Percentiles rank a stretch among this genome's conserved stretches.
These are phyloP conservation scores for Furcifer pardalis DNA, from an alignment of 2,797 vertebrate genomes.

Conservation along the genomic window DNA sequence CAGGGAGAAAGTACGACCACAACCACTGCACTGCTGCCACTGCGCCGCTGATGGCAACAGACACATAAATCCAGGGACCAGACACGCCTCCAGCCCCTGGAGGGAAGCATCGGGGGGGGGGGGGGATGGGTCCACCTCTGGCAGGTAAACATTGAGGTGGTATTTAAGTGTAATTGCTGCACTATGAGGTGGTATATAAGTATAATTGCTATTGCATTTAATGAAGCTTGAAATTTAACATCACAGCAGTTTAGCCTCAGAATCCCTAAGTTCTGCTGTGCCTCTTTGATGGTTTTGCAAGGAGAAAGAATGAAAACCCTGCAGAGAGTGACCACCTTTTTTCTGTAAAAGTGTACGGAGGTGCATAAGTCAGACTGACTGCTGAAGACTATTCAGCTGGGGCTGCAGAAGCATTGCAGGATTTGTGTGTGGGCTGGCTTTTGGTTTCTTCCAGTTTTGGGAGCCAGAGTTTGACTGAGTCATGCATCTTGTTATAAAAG, in stretches of 20 bases:
- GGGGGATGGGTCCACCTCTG: too few relatives aligned
- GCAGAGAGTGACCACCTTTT: neutral
- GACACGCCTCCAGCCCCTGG: too few relatives aligned
- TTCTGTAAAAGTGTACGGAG: neutral
- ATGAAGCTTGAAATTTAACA: neutral
- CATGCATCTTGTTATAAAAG: neutral
- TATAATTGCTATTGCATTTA: neutral
- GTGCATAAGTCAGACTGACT: neutral
- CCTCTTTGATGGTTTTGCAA: neutral
- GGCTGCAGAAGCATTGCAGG: neutral
- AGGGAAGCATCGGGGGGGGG: too few relatives aligned
- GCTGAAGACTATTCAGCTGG: neutral
- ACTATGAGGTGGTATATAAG: too few relatives aligned
- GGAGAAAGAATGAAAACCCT: neutral
- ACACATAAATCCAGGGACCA: too few relatives aligned
- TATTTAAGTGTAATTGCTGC: too few relatives aligned
- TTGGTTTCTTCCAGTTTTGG: constrained; percentile 8
- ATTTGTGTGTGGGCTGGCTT: neutral
- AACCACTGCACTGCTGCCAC: too few relatives aligned
- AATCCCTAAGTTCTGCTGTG: neutral
- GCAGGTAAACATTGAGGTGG: too few relatives aligned
- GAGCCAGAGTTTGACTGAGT: neutral
- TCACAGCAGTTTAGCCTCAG: neutral
- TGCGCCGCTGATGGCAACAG: too few relatives aligned
- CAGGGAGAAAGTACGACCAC: too few relatives aligned